Evolutionary conservation across 2,113 vertebrate species (phyloP).

Genomic region (Pituophis catenifer): DNA sequence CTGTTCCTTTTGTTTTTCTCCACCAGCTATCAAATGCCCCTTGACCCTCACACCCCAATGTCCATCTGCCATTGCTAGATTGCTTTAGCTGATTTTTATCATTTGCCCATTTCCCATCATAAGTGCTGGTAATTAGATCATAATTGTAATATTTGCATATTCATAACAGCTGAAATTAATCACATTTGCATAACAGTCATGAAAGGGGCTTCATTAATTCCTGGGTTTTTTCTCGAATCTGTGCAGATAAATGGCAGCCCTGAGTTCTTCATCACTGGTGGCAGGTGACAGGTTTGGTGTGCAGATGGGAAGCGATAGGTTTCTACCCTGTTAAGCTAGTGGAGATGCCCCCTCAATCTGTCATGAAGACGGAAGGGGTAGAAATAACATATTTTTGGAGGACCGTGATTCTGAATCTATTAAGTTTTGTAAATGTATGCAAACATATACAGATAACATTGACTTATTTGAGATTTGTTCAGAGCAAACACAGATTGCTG

Average conservation of each 20-base stretch:
- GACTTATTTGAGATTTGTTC: neutral
- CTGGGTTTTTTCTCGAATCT: conserved; percentile 52
- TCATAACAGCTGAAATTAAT: conserved; percentile 72
- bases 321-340: neutral
- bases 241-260: conserved; percentile 58
- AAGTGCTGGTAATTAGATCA: conserved; percentile 63
- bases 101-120: conserved; percentile 55
- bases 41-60: neutral
- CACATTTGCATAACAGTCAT: conserved; percentile 74
- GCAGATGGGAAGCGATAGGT: neutral
- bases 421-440: neutral
- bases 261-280: neutral
- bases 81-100: conserved; percentile 41
- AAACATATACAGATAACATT: neutral
- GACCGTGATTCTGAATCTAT: neutral
- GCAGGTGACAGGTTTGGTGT: neutral
- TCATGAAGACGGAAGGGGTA: neutral
- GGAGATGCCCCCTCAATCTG: neutral
- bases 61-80: conserved; percentile 12
- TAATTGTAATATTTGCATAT: conserved; percentile 76
- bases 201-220: conserved; percentile 75
- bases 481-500: neutral
- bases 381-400: neutral
- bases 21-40: neutral
- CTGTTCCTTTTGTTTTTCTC: neutral